phyloP scores from a whole-genome alignment of 2,113 vertebrate species.

The Dicrurus megarhynchus region DNA sequence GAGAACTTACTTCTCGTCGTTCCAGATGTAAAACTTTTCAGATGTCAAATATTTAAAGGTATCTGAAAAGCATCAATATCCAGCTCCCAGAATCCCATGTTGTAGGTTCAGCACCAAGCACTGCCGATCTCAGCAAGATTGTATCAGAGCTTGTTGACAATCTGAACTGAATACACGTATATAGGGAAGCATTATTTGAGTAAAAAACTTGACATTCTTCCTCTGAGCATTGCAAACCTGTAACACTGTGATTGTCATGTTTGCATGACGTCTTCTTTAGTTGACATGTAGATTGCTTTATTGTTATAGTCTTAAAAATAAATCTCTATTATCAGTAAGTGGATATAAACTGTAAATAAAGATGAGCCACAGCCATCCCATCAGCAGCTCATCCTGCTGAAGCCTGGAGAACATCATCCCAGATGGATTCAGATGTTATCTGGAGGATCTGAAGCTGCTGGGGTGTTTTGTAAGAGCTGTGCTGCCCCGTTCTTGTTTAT shows the following conservation, averaged over 20 bases:
- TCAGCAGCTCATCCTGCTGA: not conserved
- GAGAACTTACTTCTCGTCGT: not conserved
- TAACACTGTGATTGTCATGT: not conserved
- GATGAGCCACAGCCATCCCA: not conserved
- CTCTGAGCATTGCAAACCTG: not conserved
- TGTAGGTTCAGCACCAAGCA: not conserved
- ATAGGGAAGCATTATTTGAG: not conserved
- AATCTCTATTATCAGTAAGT: not conserved
- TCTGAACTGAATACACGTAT: not conserved
- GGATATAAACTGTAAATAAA: not conserved
- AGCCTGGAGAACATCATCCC: not conserved
- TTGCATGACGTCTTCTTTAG: not conserved
- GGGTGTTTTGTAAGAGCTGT: not conserved
- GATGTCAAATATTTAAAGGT: not conserved
- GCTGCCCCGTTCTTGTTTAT: conserved; percentile 59
- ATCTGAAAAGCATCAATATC: not conserved
- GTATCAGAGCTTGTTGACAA: not conserved
- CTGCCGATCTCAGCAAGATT: not conserved
- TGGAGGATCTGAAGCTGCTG: not conserved
- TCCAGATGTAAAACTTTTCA: not conserved
- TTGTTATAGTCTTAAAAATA: not conserved
- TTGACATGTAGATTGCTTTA: not conserved
- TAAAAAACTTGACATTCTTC: not conserved
- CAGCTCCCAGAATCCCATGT: not conserved
- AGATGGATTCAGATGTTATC: not conserved